Percentiles rank a stretch among this genome's conserved stretches.
These are phyloP conservation scores for Brachionus rubens DNA, from an alignment of 1,140 invertebrate genomes.

Conservation along the genomic window DNA sequence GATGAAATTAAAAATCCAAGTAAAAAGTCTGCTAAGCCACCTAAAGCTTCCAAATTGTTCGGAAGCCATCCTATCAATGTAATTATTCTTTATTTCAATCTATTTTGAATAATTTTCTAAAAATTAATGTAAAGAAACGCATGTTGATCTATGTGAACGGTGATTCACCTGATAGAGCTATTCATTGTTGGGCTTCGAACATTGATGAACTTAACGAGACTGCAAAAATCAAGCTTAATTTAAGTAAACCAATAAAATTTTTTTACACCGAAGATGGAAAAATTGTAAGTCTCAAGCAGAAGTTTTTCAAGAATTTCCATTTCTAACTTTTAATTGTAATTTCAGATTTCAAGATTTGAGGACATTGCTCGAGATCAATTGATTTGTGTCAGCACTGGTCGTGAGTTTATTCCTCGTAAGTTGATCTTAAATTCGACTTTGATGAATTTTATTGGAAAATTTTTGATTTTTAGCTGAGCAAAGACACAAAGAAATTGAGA, in stretches of 20 bases:
- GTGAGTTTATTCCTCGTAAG: slow-evolving; percentile 51
- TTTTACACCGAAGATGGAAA: slow-evolving; percentile 56
- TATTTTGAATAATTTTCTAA: too few relatives aligned
- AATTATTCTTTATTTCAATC: slow-evolving; percentile 38
- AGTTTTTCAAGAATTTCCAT: too few relatives aligned
- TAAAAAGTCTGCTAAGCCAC: slow-evolving; percentile 47
- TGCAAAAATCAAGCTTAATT: slow-evolving; percentile 53
- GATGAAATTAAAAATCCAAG: slow-evolving; percentile 53
- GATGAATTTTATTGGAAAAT: too few relatives aligned
- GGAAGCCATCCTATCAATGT: slow-evolving; percentile 53
- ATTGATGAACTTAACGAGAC: slow-evolving; percentile 55
- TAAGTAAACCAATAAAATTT: slow-evolving; percentile 55
- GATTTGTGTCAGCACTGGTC: slow-evolving; percentile 54
- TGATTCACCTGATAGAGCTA: slow-evolving; percentile 53
- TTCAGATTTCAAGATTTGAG: slow-evolving; percentile 52
- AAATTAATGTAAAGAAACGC: slow-evolving; percentile 55
- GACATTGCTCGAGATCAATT: slow-evolving; percentile 54
- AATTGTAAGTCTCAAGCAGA: slow-evolving; percentile 52
- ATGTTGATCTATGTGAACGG: slow-evolving; percentile 57
- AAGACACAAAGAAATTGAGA: slow-evolving; percentile 51
- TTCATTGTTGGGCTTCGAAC: slow-evolving; percentile 56
- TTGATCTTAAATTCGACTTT: too few relatives aligned
- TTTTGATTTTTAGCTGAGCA: neutral
- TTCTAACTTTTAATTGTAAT: too few relatives aligned
- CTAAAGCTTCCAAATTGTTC: neutral